Percentiles rank a stretch among this genome's conserved stretches.
These are phyloP conservation scores for Sebastes iracundus DNA, from an alignment of 2,797 vertebrate species.

Conservation along the genomic window DNA sequence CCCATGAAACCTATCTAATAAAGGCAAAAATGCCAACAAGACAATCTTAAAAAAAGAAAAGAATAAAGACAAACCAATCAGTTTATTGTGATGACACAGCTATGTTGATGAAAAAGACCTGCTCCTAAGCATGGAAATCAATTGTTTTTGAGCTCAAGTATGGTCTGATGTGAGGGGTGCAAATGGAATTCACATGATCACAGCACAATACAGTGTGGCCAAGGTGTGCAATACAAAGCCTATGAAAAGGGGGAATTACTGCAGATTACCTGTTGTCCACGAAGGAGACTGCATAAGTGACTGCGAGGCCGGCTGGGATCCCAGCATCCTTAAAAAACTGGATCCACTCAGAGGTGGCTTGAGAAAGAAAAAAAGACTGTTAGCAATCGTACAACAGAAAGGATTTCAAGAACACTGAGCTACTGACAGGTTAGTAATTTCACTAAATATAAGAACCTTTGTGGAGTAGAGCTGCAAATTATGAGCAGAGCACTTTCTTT, in stretches of 20 bases:
- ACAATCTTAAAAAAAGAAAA: background rate
- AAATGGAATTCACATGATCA: background rate
- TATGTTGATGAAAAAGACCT: background rate
- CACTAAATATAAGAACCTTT: background rate
- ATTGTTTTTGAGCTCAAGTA: background rate
- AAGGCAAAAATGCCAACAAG: too few relatives aligned
- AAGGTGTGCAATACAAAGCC: background rate
- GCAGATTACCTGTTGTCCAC: conserved; percentile 92
- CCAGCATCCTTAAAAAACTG: conserved; percentile 96
- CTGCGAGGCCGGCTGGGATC: conserved; percentile 92
- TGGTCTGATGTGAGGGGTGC: background rate
- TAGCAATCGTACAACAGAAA: background rate
- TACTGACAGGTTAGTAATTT: background rate
- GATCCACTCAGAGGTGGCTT: conserved; percentile 96
- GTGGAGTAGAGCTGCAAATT: background rate
- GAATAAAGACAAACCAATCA: background rate
- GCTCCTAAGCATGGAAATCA: background rate
- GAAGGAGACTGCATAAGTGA: conserved; percentile 92
- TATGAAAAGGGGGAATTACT: background rate
- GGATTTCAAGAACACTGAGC: background rate
- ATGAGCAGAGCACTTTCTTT: background rate
- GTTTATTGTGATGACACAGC: background rate
- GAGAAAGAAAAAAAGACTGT: background rate
- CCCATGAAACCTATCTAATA: too few relatives aligned
- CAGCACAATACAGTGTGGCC: background rate